Evolutionary conservation across 2,888 invertebrate genomes (phyloP).

Genomic region (Oligia fasciuncula): DNA sequence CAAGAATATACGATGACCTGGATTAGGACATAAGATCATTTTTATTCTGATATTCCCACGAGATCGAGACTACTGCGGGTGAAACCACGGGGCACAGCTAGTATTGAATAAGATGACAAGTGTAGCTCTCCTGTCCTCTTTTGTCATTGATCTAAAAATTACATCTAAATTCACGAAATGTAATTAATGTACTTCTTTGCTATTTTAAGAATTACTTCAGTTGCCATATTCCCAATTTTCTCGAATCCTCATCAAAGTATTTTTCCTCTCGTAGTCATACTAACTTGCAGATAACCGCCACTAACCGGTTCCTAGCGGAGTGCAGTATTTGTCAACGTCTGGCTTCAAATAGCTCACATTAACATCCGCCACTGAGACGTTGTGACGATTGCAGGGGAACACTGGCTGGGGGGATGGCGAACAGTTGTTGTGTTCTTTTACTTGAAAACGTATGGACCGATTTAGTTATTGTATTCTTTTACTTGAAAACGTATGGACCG

Average conservation of each 20-base stretch:
- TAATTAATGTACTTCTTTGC: neutral
- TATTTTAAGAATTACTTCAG: neutral
- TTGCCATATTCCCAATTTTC: constrained; percentile 1
- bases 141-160: neutral
- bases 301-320: constrained; percentile 80
- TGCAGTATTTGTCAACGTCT: constrained; percentile 85
- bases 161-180: neutral
- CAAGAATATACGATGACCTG: too few species aligned
- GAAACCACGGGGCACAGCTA: neutral
- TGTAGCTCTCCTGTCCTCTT: neutral
- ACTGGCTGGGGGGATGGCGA: constrained; percentile 42
- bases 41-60: neutral
- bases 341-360: constrained; percentile 86
- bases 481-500: too few species aligned
- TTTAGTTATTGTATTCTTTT: neutral
- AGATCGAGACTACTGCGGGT: neutral
- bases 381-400: constrained; percentile 77
- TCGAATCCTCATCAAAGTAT: constrained; percentile 35
- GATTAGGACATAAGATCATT: neutral
- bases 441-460: too few species aligned
- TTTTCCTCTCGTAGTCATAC: constrained; percentile 1
- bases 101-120: too few species aligned
- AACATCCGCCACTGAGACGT: constrained; percentile 81
- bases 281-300: constrained; percentile 71
- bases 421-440: neutral